Conservation (phyloP, 2,797 vertebrate genomes). For the Anolis apletophallus region DNA sequence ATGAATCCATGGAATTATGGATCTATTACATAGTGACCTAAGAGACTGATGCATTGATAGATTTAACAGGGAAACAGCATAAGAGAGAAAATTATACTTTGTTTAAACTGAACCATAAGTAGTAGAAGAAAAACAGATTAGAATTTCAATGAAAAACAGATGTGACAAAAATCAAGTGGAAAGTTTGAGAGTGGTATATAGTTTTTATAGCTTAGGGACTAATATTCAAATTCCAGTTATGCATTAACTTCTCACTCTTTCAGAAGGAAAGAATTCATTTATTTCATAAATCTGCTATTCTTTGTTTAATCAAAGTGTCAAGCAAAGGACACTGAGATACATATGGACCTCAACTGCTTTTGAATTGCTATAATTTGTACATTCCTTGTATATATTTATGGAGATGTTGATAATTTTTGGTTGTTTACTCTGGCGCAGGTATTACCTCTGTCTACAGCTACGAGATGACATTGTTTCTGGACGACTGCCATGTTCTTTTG, state of each 20-base stretch:
- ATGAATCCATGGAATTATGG: background rate
- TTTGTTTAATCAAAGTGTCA: background rate
- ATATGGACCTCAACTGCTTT: background rate
- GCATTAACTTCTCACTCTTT: background rate
- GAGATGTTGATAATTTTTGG: background rate
- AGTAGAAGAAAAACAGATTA: background rate
- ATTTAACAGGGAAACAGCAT: background rate
- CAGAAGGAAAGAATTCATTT: background rate
- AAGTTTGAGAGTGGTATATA: background rate
- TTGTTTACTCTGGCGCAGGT: constrained; percentile 77
- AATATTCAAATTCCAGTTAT: background rate
- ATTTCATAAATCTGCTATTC: background rate
- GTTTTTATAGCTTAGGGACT: background rate
- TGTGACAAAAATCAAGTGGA: background rate
- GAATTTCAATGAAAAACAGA: background rate
- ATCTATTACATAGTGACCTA: too few relatives aligned
- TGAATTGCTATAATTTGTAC: background rate
- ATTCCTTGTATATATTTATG: background rate
- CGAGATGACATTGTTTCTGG: constrained; percentile 94
- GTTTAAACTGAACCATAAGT: background rate
- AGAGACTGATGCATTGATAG: background rate
- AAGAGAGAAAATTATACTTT: background rate
- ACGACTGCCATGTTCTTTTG: constrained; percentile 94
- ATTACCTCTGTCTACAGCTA: constrained; percentile 95
- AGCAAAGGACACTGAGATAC: background rate